Conservation (phyloP, 2,888 invertebrate species). For the Stenolophus ochropezus region DNA sequence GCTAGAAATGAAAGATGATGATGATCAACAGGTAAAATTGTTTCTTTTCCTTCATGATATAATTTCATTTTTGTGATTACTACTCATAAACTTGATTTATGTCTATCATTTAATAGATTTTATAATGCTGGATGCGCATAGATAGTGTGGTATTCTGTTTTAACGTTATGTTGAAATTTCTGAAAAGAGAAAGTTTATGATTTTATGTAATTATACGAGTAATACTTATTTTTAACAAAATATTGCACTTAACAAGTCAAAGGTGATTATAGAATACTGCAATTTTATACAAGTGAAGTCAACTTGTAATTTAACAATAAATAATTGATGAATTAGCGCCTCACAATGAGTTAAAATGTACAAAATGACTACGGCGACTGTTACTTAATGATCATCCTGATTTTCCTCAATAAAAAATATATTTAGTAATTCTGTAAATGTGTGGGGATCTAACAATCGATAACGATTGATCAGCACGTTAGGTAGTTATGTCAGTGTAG, state of each 20-base stretch:
- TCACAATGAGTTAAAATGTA: too few relatives aligned
- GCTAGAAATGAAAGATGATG: conserved; percentile 27
- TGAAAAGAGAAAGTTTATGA: conserved; percentile 44
- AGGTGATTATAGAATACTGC: conserved; percentile 24
- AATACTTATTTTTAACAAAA: conserved; percentile 38
- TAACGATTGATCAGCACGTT: too few relatives aligned
- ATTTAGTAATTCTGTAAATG: too few relatives aligned
- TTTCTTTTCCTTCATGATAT: conserved; percentile 4
- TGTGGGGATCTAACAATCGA: too few relatives aligned
- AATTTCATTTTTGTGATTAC: conserved; percentile 5
- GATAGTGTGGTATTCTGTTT: conserved; percentile 3
- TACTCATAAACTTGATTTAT: conserved; percentile 10
- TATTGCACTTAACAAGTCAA: conserved; percentile 34
- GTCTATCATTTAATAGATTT: conserved; percentile 7
- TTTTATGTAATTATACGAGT: conserved; percentile 43
- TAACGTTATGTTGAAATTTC: conserved; percentile 26
- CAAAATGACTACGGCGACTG: too few relatives aligned
- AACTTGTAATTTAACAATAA: neutral
- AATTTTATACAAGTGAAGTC: neutral
- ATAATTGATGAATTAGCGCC: neutral
- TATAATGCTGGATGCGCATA: conserved; percentile 6
- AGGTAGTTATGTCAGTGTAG: too few relatives aligned
- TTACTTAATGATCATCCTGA: too few relatives aligned
- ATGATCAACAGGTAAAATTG: conserved; percentile 18
- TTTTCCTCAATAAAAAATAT: too few relatives aligned